Base-by-base conservation (phyloP, 2,888 invertebrate species). In the Dysmachus trigonus region DNA sequence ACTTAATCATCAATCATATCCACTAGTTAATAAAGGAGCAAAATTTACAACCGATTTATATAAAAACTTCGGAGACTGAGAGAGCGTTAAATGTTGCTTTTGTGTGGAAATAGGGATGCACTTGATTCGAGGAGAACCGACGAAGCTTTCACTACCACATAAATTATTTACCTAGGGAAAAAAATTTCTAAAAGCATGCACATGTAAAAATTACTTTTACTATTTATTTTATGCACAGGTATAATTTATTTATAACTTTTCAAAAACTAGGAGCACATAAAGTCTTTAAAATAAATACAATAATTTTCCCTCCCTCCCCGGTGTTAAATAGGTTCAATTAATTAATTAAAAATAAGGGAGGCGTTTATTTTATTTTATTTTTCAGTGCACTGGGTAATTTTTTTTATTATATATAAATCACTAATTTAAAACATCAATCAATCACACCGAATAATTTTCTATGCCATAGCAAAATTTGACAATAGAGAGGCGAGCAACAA, bases 191-290 rank as follows among this genome's bases (percentile, higher is more conserved):
- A 53, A 53, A 79, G 33, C 77, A 83, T 38, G 86, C 83, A 72
- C 76, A 35, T 72, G 83, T 77, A 51, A 83, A 86, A 86, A n/a
- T n/a, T 83, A 22, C 10, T 79, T 38, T 51, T n/a, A n/a, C n/a
- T 79, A 79, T 47, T 79, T 79, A 79, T 79, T n/a, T n/a, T 30
- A 79, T 51, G 79, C 79, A 79, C 47, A 79, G 79, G 79, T 79
- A 79, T 79, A 79, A 79, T 47, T 79, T 79, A 79, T 79, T 79
- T 79, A 79, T 79, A 79, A 79, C 79, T 79, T 47, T 31, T n/a
- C n/a, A n/a, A 51, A 76, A 47, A 38, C 35, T 47, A 79, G 51
- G 47, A 79, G 51, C 79, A 33, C 79, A n/a, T n/a, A 79, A 79
- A 79, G 51, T 79, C 22, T 38, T 76, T 22, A 22, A n/a, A n/a